phyloP scores from a whole-genome alignment of 2,888 invertebrate species.

The Ganaspis brasiliensis region DNA sequence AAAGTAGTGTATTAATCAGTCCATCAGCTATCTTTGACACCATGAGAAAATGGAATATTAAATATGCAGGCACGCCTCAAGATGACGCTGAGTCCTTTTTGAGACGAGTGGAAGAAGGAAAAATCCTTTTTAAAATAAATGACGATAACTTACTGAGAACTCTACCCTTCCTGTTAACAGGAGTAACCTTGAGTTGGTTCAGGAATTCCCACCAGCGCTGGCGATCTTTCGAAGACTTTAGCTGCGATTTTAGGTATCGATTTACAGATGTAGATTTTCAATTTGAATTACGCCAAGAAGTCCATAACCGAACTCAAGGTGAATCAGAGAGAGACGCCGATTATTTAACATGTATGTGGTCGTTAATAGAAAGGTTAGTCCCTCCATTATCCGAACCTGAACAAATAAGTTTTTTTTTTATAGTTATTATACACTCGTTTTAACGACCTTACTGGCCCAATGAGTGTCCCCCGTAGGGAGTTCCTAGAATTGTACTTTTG shows the following conservation, averaged over 20 bases:
- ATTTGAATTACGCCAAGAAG: background rate
- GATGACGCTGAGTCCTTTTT: background rate
- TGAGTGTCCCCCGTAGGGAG: too few relatives aligned
- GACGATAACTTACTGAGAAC: background rate
- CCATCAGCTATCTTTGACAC: too few relatives aligned
- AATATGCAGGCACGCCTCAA: background rate
- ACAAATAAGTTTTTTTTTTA: too few relatives aligned
- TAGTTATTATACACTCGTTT: too few relatives aligned
- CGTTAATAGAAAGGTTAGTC: background rate
- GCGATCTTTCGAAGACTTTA: background rate
- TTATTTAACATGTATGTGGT: background rate
- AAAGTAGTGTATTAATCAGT: too few relatives aligned
- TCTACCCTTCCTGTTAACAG: background rate
- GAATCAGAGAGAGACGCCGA: background rate
- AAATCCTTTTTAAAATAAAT: background rate
- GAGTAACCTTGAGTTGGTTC: background rate
- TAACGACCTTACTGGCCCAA: too few relatives aligned
- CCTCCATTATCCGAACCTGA: background rate
- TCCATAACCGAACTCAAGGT: background rate
- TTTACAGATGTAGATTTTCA: background rate
- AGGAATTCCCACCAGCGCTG: background rate
- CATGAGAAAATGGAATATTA: slow-evolving; percentile 41
- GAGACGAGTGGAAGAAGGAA: background rate
- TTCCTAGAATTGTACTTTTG: too few relatives aligned
- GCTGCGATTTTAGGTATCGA: background rate